Base-by-base conservation (phyloP, 2,888 invertebrate species). In the Julus scandinavius region DNA sequence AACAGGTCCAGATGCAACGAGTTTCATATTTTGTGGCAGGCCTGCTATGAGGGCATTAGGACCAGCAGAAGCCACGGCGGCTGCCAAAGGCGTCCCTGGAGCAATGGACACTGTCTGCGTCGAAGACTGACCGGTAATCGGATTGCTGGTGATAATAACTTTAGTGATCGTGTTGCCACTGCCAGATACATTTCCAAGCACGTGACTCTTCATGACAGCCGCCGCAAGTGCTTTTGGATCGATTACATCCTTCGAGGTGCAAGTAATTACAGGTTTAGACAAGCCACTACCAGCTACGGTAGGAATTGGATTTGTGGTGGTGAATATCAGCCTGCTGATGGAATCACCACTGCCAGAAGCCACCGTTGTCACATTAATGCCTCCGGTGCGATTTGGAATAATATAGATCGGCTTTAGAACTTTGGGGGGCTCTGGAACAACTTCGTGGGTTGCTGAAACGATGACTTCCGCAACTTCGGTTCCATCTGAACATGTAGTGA, bases 131-230 rank as follows among this genome's bases (percentile, higher is more conserved):
- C 91, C 91, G 88, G 91, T 90, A 38, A 90, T 88, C 17, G 91
- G 91, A 90, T 91, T 91, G 90, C 91, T 92, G 5, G 92, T 92
- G 88, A 92, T 92, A 85, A 92, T 92, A 80, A 92, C 91, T 90
- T 92, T 92, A 86, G 92, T 91, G 38, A 92, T 91, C 7, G 45
- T 86, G 5, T 72, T 41, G 40, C 38, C 86, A 80, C 80, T 58
- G 11, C 84, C 41, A 38, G 85, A 15, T 40, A 87, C 83, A 17
- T n/a, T 54, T 15, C 45, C 83, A 11, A 88, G 20, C 5, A 84
- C 85, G 6, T 83, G 45, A 40, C 58, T 45, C 38, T 86, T 85
- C 50, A 87, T 88, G 41, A 86, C 87, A 72, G 87, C 58, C 15
- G 88, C 87, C 29, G 87, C 84, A 45, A 85, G 87, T 45, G 85